Conservation (phyloP, 1,140 invertebrate species). For the Leptinotarsa undecemlineata region DNA sequence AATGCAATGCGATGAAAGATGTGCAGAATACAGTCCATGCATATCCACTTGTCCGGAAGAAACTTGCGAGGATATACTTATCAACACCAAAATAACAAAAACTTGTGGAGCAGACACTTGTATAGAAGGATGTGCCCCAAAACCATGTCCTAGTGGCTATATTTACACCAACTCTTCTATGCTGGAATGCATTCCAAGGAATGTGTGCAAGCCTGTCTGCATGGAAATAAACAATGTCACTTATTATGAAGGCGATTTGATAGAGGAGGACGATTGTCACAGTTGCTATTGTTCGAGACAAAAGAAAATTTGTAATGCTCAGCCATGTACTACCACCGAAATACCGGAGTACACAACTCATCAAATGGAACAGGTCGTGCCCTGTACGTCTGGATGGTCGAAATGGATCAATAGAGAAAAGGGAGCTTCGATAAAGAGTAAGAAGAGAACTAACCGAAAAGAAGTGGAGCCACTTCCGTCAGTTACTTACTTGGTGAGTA, state of each 20-base stretch:
- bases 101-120: slow-evolving; percentile 75
- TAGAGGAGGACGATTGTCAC: slow-evolving; percentile 75
- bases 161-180: slow-evolving; percentile 72
- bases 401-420: slow-evolving; percentile 71
- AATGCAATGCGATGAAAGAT: slow-evolving; percentile 83
- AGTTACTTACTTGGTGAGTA: slow-evolving; percentile 58
- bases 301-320: slow-evolving; percentile 69
- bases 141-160: slow-evolving; percentile 70
- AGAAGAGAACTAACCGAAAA: slow-evolving; percentile 38
- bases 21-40: slow-evolving; percentile 78
- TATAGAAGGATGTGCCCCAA: slow-evolving; percentile 76
- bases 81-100: slow-evolving; percentile 61
- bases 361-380: slow-evolving; percentile 51
- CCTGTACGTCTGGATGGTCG: slow-evolving; percentile 73
- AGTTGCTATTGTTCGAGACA: slow-evolving; percentile 74
- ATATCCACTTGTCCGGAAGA: slow-evolving; percentile 78
- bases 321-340: slow-evolving; percentile 60
- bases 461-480: slow-evolving; percentile 69
- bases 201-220: slow-evolving; percentile 72
- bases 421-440: slow-evolving; percentile 50
- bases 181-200: slow-evolving; percentile 72
- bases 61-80: slow-evolving; percentile 81
- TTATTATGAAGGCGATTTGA: slow-evolving; percentile 77
- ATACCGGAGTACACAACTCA: slow-evolving; percentile 44
- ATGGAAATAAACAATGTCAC: slow-evolving; percentile 66